Base-by-base conservation (phyloP, 92 coral and sea anemone genomes). In the Phenganax stokvisi region DNA sequence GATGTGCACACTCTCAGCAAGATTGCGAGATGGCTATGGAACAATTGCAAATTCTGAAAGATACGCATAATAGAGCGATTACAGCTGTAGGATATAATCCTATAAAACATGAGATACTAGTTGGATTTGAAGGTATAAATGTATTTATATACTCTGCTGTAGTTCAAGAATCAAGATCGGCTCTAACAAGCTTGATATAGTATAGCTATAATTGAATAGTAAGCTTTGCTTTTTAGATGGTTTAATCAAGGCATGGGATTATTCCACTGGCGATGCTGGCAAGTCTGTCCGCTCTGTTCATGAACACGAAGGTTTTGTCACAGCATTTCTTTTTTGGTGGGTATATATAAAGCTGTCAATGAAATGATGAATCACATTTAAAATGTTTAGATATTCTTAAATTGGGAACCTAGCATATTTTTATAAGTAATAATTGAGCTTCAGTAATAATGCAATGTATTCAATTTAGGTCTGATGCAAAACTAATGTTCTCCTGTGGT, bases 221-320 rank as follows among this genome's bases (percentile, higher is more conserved):
- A 59, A 59, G n/a, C 65, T 1, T 59, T 59, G 16, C 65, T 53
- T 11, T 53, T 3, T 71, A 94, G 98, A 94, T 89, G 98, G 98
- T 60, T 87, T 92, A 16, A 94, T 94, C 65, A 94, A 94, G 81
- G 98, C 90, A 8, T 94, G 98, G 98, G 98, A 94, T 85, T 94
- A 92, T 56, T 94, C 98, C 6, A 81, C 96, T 30, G 90, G 94
- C 54, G 98, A 94, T 56, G 92, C 97, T 51, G 97, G 74, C 30
- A 94, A 94, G 57, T 62, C 92, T 60, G 83, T 94, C 17, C 92
- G 98, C 44, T 85, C 98, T 27, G 97, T 90, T 69, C 97, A 91
- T 51, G 98, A 94, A 77, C 98, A 94, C 53, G 98, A 90, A 71
- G 98, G 98, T 72, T 94, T 96, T 96, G 97, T 94, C 57, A 94